These are phyloP conservation scores for Proales similis DNA, from an alignment of 1,140 invertebrate species.

Conservation along the genomic window DNA sequence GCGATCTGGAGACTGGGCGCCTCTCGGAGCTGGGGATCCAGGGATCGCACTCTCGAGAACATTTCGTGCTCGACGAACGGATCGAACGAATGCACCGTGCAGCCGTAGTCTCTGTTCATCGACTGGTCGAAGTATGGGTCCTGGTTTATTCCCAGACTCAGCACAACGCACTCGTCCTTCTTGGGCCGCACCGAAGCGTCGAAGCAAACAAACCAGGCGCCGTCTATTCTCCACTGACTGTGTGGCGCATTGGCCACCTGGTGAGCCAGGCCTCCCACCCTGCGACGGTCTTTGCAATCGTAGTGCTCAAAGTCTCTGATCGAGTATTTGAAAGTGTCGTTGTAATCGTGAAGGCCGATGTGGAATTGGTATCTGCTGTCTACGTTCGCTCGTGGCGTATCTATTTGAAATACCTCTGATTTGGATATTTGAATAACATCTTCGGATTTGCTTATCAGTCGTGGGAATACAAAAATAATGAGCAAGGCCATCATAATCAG, in stretches of 20 bases:
- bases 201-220: slow-evolving; percentile 25
- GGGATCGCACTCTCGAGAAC: not conserved
- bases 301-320: slow-evolving; percentile 15
- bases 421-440: too few relatives aligned
- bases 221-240: slow-evolving; percentile 10
- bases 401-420: too few relatives aligned
- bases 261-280: not conserved
- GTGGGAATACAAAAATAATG: too few relatives aligned
- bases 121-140: slow-evolving; percentile 8
- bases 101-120: slow-evolving; percentile 5
- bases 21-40: not conserved
- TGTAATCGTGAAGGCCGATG: too few relatives aligned
- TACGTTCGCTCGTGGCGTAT: too few relatives aligned
- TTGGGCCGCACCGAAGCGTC: not conserved
- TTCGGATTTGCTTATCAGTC: too few relatives aligned
- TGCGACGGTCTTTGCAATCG: slow-evolving; percentile 3
- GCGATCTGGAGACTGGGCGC: not conserved
- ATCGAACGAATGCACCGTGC: slow-evolving; percentile 17
- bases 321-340: too few relatives aligned
- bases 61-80: slow-evolving; percentile 18
- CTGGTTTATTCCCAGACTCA: slow-evolving; percentile 24
- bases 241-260: slow-evolving; percentile 16
- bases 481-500: too few relatives aligned
- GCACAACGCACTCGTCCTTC: slow-evolving; percentile 3
- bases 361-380: too few relatives aligned